These are phyloP conservation scores for Eilema sororculum DNA, from an alignment of 2,888 invertebrate genomes.

Conservation along the genomic window DNA sequence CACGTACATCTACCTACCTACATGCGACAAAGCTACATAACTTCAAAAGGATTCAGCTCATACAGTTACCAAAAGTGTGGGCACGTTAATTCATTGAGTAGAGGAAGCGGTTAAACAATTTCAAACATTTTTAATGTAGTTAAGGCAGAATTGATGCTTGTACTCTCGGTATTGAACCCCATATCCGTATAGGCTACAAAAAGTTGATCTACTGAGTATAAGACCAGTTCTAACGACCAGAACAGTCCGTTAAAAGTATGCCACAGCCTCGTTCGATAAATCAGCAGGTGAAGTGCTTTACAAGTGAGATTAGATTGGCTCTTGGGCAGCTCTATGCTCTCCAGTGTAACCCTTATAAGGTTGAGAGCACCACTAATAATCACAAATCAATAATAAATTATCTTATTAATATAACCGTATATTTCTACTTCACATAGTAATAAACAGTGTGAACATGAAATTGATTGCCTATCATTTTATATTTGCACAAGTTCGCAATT, in stretches of 20 bases:
- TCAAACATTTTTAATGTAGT: conserved; percentile 33
- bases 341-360: too few species aligned
- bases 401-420: too few species aligned
- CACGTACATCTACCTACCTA: conserved; percentile 14
- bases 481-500: conserved; percentile 16
- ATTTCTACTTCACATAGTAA: background rate
- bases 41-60: conserved; percentile 44
- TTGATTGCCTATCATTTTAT: background rate
- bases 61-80: conserved; percentile 37
- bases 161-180: background rate
- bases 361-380: too few species aligned
- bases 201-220: too few species aligned
- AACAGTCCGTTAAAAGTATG: too few species aligned
- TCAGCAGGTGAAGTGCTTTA: too few species aligned
- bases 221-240: too few species aligned
- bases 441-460: background rate
- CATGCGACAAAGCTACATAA: conserved; percentile 36
- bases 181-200: background rate
- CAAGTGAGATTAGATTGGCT: too few species aligned
- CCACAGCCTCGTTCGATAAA: too few species aligned
- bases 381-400: too few species aligned
- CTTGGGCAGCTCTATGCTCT: too few species aligned
- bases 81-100: conserved; percentile 32
- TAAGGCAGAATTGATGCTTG: conserved; percentile 8
- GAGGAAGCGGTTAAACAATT: conserved; percentile 23